These are phyloP conservation scores for Pogonocherus hispidulus DNA, from an alignment of 2,888 invertebrate species.

Conservation along the genomic window DNA sequence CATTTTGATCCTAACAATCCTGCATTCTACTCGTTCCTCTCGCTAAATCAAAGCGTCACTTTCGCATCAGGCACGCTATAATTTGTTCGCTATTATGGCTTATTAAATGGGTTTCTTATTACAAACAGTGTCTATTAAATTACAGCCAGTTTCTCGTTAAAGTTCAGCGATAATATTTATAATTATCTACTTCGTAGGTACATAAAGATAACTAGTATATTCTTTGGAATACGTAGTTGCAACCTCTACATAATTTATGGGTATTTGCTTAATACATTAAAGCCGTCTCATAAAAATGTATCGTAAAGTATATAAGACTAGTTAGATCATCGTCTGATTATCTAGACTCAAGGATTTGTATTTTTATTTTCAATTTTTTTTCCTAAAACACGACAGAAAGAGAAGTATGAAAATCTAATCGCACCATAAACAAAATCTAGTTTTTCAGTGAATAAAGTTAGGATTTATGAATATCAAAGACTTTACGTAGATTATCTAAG, in stretches of 20 bases:
- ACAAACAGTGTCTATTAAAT: neutral
- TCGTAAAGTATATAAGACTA: too few species aligned
- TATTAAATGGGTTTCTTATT: constrained; percentile 11
- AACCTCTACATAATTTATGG: too few species aligned
- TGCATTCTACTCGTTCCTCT: neutral
- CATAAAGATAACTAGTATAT: neutral
- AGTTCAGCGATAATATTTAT: constrained; percentile 21
- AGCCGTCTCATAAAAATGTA: too few species aligned
- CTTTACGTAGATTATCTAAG: neutral
- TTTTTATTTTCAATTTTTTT: too few species aligned
- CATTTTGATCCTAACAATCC: constrained; percentile 33
- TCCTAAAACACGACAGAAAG: too few species aligned
- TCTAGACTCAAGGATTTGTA: too few species aligned
- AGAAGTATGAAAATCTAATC: too few species aligned
- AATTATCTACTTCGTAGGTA: constrained; percentile 9
- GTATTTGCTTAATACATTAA: too few species aligned
- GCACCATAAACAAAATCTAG: too few species aligned
- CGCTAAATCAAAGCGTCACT: constrained; percentile 1
- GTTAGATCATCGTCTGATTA: too few species aligned
- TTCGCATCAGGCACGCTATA: constrained; percentile 4
- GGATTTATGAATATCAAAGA: neutral
- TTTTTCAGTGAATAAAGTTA: neutral
- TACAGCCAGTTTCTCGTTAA: constrained; percentile 11
- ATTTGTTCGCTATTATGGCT: constrained; percentile 14
- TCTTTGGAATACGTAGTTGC: neutral